These are phyloP conservation scores for Leptopilina myrica DNA, from an alignment of 2,888 invertebrate species.

Conservation along the genomic window DNA sequence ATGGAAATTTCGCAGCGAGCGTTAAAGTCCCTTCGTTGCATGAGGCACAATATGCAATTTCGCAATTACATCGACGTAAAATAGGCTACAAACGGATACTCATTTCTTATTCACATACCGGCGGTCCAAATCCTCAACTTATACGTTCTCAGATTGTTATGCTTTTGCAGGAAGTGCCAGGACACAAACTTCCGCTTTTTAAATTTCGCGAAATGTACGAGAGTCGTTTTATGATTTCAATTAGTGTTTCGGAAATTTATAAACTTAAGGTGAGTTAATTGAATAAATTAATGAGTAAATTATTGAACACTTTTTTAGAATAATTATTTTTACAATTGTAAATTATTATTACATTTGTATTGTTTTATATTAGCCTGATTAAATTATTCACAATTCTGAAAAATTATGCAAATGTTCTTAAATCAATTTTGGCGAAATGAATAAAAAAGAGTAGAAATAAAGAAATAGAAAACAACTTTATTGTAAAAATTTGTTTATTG, in stretches of 20 bases:
- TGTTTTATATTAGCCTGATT: neutral
- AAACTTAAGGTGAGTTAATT: conserved; percentile 79
- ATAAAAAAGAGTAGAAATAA: no score
- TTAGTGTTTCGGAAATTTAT: conserved; percentile 85
- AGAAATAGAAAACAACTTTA: no score
- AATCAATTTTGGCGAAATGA: no score
- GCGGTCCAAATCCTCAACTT: conserved; percentile 82
- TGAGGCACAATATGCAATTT: conserved; percentile 87
- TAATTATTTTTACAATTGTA: no score
- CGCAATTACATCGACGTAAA: conserved; percentile 89
- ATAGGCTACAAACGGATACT: conserved; percentile 89
- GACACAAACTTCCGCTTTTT: conserved; percentile 86
- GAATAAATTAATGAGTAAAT: neutral
- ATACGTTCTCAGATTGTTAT: conserved; percentile 84
- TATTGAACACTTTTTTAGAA: neutral
- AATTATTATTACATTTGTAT: no score
- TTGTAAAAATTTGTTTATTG: no score
- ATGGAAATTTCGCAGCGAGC: conserved; percentile 84
- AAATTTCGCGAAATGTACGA: conserved; percentile 91
- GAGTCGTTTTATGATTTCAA: conserved; percentile 86
- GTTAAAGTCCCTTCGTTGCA: conserved; percentile 84
- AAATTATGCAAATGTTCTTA: no score
- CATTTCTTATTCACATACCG: conserved; percentile 84
- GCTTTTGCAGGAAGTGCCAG: conserved; percentile 86
- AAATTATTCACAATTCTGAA: no score